Evolutionary conservation across 2,113 vertebrate genomes (phyloP).

Genomic region (Oreochromis aureus): DNA sequence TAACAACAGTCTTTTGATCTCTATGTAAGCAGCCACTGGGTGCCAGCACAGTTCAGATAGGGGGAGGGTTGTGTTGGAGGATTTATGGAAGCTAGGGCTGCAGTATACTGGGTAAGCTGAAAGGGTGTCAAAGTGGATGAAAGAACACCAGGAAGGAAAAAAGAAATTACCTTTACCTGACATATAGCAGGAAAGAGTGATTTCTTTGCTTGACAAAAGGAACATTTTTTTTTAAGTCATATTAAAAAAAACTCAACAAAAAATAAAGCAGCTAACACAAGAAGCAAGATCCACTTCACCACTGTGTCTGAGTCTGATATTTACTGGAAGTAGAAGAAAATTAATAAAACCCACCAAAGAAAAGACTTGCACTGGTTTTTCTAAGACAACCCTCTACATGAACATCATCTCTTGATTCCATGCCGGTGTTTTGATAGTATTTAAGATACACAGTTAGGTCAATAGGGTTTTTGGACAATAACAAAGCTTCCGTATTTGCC

Average conservation of each 20-base stretch:
- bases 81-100: not conserved
- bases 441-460: not conserved
- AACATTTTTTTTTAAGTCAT: not conserved
- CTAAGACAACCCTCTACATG: not conserved
- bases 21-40: slow-evolving; percentile 5
- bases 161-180: not conserved
- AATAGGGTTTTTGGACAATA: not conserved
- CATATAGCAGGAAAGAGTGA: not conserved
- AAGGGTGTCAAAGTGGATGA: slow-evolving; percentile 5
- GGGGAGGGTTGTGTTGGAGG: not conserved
- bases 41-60: slow-evolving; percentile 8
- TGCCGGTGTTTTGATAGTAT: not conserved
- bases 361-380: not conserved
- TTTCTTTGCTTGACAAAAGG: not conserved
- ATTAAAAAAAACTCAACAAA: not conserved
- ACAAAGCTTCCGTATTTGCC: not conserved
- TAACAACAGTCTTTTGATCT: slow-evolving; percentile 14
- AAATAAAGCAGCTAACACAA: not conserved
- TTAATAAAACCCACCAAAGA: not conserved
- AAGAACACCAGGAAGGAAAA: not conserved
- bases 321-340: not conserved
- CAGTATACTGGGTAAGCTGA: slow-evolving; percentile 7
- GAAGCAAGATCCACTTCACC: not conserved
- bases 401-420: not conserved
- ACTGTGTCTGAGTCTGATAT: not conserved